phyloP scores from a whole-genome alignment of 2,888 invertebrate genomes.

The Elegia similella region DNA sequence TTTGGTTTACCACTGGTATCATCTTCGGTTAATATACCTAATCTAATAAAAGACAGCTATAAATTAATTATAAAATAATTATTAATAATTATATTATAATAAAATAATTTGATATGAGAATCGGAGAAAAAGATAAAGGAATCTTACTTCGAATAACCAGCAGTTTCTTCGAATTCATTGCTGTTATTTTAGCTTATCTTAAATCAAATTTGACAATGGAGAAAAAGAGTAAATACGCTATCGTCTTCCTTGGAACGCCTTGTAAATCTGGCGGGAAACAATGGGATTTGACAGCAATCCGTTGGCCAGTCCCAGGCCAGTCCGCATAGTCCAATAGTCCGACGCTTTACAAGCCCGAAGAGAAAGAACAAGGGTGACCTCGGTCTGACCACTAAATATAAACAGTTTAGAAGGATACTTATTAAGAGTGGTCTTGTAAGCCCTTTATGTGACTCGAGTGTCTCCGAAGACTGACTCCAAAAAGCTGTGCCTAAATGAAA shows the following conservation, averaged over 20 bases:
- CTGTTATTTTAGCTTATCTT: neutral
- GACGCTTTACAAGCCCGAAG: conserved; percentile 17
- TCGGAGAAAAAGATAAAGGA: neutral
- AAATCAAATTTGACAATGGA: neutral
- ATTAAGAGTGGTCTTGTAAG: no score
- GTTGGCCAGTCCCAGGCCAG: conserved; percentile 6
- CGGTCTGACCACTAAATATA: conserved; percentile 26
- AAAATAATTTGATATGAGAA: no score
- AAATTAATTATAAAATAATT: no score
- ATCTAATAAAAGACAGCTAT: no score
- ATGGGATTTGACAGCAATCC: conserved; percentile 5
- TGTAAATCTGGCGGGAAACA: conserved; percentile 5
- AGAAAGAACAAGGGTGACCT: conserved; percentile 50
- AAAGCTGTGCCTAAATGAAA: no score
- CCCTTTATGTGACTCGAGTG: no score
- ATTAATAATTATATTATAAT: no score
- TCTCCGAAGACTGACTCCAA: no score
- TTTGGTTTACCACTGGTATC: no score
- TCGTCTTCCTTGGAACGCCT: neutral
- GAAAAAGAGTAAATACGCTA: conserved; percentile 2
- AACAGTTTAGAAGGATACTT: neutral
- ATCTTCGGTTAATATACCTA: no score
- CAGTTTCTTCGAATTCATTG: neutral
- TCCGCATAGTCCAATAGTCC: conserved; percentile 1
- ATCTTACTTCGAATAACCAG: neutral